These are phyloP conservation scores for Strigamia maritima DNA, from an alignment of 2,888 invertebrate species.

Conservation along the genomic window DNA sequence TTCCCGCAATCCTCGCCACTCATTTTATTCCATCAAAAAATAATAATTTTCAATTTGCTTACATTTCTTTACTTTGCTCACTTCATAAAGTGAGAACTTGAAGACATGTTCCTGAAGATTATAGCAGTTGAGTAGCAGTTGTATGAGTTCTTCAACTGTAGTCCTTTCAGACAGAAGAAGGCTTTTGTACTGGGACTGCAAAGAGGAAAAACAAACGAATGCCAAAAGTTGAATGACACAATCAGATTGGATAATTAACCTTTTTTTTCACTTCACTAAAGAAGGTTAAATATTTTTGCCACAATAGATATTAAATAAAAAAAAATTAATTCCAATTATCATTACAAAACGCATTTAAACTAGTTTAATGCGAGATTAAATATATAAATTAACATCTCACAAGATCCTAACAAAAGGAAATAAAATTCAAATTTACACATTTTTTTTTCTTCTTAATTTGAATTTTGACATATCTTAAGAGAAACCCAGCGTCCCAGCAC, in stretches of 20 bases:
- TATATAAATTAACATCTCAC: neutral
- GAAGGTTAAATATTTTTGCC: neutral
- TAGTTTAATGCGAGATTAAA: neutral
- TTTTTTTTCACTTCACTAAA: neutral
- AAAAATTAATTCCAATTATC: neutral
- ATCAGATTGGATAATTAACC: neutral
- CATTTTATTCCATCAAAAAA: too few species aligned
- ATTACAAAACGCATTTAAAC: neutral
- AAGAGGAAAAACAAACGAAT: slow-evolving; percentile 42
- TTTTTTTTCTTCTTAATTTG: neutral
- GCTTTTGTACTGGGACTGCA: slow-evolving; percentile 83
- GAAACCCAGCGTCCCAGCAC: neutral
- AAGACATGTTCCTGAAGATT: slow-evolving; percentile 78
- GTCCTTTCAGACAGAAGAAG: slow-evolving; percentile 83
- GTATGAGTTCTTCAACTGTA: slow-evolving; percentile 80
- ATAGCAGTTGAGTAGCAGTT: slow-evolving; percentile 78
- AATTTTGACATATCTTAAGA: neutral
- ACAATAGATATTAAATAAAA: neutral
- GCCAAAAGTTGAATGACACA: slow-evolving; percentile 7
- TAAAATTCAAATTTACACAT: neutral
- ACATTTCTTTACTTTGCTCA: slow-evolving; percentile 54
- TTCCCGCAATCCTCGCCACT: too few species aligned
- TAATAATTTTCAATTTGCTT: slow-evolving; percentile 40
- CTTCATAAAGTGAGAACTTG: slow-evolving; percentile 83
- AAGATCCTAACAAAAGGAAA: neutral